Evolutionary conservation across 2,888 invertebrate genomes (phyloP).

Genomic region (Platerodrilus igneus): DNA sequence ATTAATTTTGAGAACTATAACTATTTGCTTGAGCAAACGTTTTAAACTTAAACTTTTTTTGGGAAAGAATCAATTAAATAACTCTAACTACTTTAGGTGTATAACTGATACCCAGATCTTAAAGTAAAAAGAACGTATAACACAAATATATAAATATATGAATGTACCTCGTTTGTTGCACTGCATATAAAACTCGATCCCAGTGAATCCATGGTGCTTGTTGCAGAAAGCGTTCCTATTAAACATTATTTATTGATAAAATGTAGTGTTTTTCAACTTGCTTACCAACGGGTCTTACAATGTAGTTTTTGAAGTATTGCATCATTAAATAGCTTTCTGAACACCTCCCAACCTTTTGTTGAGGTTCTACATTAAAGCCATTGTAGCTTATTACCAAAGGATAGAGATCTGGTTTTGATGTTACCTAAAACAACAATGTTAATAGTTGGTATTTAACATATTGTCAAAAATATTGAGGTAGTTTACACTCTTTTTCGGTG

Average conservation of each 20-base stretch:
- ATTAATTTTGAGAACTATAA: no score
- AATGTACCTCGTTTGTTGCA: conserved; percentile 72
- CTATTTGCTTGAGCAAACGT: no score
- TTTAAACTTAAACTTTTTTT: no score
- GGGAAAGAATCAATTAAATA: no score
- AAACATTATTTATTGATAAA: conserved; percentile 18
- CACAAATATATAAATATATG: conserved; percentile 38
- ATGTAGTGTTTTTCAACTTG: conserved; percentile 2
- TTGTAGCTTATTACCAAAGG: conserved; percentile 79
- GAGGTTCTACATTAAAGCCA: conserved; percentile 54
- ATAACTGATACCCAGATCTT: no score
- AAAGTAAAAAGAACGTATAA: neutral
- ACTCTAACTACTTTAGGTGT: no score
- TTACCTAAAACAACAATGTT: conserved; percentile 61
- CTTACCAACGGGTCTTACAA: conserved; percentile 65
- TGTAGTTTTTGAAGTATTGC: conserved; percentile 77
- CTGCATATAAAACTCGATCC: conserved; percentile 84
- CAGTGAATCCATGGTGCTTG: conserved; percentile 80
- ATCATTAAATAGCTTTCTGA: conserved; percentile 78
- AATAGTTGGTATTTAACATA: no score
- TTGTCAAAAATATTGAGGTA: conserved; percentile 1
- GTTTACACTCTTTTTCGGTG: conserved; percentile 4
- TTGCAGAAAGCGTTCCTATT: conserved; percentile 72
- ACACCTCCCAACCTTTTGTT: conserved; percentile 57
- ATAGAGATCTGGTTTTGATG: conserved; percentile 80